These are phyloP conservation scores for Macquaria australasica DNA, from an alignment of 2,113 vertebrate species.

Conservation along the genomic window DNA sequence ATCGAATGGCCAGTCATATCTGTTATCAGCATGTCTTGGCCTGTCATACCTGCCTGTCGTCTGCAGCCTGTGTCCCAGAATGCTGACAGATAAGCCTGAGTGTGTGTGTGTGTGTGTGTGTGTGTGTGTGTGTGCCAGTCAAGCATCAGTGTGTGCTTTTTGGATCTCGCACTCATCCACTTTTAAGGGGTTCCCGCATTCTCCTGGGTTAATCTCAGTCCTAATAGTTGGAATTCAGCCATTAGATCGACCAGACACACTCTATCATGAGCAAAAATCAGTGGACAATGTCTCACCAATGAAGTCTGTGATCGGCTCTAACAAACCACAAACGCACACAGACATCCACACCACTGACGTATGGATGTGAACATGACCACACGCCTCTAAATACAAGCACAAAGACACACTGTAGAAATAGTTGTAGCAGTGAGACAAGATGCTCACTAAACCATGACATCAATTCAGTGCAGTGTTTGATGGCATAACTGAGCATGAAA, in stretches of 20 bases:
- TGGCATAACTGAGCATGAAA: constrained; percentile 57
- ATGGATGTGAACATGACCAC: neutral
- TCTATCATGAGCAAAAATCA: neutral
- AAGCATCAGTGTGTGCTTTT: constrained; percentile 24
- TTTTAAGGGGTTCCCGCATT: constrained; percentile 60
- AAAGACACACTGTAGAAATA: neutral
- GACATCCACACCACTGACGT: neutral
- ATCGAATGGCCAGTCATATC: constrained; percentile 58
- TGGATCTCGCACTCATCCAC: constrained; percentile 26
- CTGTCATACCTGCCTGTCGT: constrained; percentile 76
- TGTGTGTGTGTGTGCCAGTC: constrained; percentile 24
- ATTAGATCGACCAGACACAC: neutral
- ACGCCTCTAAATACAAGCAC: neutral
- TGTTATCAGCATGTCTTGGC: constrained; percentile 68
- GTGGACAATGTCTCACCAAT: neutral
- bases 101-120: neutral
- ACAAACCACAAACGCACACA: neutral
- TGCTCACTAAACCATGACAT: constrained; percentile 20
- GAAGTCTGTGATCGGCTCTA: neutral
- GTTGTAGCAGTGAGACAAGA: constrained; percentile 20
- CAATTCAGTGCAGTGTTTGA: constrained; percentile 14
- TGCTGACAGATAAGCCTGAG: constrained; percentile 63
- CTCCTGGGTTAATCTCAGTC: constrained; percentile 15
- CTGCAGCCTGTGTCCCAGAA: constrained; percentile 72
- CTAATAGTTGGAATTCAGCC: neutral